Conservation (phyloP, 2,113 vertebrate genomes). For the Prunella himalayana region DNA sequence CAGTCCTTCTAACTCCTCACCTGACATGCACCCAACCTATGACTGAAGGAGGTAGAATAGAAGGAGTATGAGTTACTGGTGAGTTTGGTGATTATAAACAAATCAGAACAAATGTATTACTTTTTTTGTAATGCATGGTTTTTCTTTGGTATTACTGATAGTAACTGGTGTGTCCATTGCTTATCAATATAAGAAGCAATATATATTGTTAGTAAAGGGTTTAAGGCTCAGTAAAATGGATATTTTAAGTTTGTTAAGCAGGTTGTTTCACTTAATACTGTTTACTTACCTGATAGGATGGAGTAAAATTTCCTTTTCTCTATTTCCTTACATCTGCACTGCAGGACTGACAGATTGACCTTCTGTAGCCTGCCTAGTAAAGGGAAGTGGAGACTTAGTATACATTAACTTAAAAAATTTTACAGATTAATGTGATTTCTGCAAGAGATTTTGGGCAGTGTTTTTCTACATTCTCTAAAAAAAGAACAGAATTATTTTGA, state of each 20-base stretch:
- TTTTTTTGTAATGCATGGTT: neutral
- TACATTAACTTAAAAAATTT: neutral
- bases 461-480: neutral
- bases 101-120: neutral
- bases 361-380: neutral
- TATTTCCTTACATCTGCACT: neutral
- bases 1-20: neutral
- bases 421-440: neutral
- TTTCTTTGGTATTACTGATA: neutral
- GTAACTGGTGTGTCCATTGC: neutral
- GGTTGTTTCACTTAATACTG: neutral
- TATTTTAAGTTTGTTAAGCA: neutral
- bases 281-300: neutral
- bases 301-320: neutral
- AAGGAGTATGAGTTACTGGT: neutral
- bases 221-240: neutral
- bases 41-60: neutral
- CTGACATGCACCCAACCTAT: neutral
- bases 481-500: neutral
- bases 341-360: neutral
- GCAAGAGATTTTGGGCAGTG: neutral
- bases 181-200: neutral
- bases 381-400: neutral
- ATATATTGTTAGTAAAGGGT: neutral
- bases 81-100: neutral